phyloP scores from a whole-genome alignment of 2,888 invertebrate species.

The Eupithecia dodoneata region DNA sequence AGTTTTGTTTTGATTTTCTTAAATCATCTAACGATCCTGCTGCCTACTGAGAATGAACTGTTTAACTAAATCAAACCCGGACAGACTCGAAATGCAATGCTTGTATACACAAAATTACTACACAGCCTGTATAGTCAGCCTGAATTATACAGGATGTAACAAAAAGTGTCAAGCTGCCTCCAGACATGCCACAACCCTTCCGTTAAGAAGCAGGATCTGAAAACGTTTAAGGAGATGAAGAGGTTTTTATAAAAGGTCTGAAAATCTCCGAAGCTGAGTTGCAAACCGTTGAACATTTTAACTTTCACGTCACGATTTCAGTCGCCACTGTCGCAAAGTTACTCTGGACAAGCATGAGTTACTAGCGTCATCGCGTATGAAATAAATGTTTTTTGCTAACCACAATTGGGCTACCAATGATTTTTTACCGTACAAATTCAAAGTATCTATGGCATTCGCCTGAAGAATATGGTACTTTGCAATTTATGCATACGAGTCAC shows the following conservation, averaged over 20 bases:
- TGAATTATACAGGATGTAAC: no score
- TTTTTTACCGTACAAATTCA: neutral
- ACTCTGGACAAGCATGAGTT: neutral
- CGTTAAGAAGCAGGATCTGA: neutral
- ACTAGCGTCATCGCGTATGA: neutral
- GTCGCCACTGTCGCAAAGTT: neutral
- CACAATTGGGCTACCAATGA: neutral
- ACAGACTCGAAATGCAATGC: no score
- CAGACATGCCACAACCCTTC: neutral
- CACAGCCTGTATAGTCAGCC: no score
- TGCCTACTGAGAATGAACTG: no score
- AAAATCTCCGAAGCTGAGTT: neutral
- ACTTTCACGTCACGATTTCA: slow-evolving; percentile 10
- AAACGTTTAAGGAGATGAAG: neutral
- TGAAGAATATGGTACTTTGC: neutral
- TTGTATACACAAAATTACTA: no score
- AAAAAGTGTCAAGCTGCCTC: no score
- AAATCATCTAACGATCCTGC: no score
- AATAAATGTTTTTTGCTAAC: neutral
- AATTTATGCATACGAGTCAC: neutral
- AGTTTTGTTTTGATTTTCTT: no score
- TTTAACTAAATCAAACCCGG: no score
- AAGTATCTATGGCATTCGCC: no score
- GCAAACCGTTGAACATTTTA: neutral
- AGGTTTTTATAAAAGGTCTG: slow-evolving; percentile 8